Conservation (phyloP, 1,140 invertebrate genomes). For the Zaprionus ornatus region DNA sequence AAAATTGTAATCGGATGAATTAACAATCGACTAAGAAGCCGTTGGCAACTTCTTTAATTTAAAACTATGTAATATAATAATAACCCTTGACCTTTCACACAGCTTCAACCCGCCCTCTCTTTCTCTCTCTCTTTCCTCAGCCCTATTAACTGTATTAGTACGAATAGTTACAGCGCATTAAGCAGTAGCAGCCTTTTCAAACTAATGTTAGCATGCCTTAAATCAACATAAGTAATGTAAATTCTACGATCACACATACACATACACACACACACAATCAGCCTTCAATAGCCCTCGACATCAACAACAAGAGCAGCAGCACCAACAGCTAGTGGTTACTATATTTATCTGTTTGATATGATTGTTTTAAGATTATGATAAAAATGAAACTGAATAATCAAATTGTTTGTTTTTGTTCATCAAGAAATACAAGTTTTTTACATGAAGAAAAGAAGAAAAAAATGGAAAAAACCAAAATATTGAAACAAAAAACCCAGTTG, state of each 20-base stretch:
- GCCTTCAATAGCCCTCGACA: not conserved
- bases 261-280: not conserved
- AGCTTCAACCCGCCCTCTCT: not conserved
- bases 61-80: slow-evolving; percentile 22
- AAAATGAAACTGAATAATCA: slow-evolving; percentile 72
- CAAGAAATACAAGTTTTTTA: slow-evolving; percentile 81
- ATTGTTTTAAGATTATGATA: slow-evolving; percentile 76
- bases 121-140: slow-evolving; percentile 8
- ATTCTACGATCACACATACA: slow-evolving; percentile 12
- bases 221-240: slow-evolving; percentile 1
- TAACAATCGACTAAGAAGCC: slow-evolving; percentile 10
- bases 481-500: slow-evolving; percentile 65
- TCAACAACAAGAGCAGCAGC: slow-evolving; percentile 31
- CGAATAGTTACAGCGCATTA: slow-evolving; percentile 28
- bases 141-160: slow-evolving; percentile 11
- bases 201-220: slow-evolving; percentile 13
- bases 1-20: slow-evolving; percentile 19
- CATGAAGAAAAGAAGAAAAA: slow-evolving; percentile 68
- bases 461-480: slow-evolving; percentile 48
- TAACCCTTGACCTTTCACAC: not conserved
- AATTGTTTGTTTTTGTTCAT: slow-evolving; percentile 80
- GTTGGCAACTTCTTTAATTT: slow-evolving; percentile 27
- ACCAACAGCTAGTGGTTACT: slow-evolving; percentile 58
- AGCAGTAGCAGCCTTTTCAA: slow-evolving; percentile 28
- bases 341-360: slow-evolving; percentile 77